Conservation (phyloP, 2,888 invertebrate species). For the Hirudinaria manillensis region DNA sequence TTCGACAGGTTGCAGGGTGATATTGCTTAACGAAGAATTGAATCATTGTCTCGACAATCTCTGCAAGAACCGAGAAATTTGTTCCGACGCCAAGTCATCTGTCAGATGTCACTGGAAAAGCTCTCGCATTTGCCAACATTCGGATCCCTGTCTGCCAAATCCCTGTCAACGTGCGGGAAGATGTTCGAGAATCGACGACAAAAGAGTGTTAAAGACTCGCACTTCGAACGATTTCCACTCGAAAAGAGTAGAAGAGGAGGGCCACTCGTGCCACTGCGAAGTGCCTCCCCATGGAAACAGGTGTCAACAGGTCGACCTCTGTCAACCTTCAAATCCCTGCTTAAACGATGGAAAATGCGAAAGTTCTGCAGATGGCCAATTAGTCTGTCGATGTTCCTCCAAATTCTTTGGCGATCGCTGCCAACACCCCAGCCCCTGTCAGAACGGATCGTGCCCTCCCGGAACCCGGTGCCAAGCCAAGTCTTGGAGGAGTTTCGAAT, state of each 20-base stretch:
- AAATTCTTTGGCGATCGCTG: constrained; percentile 35
- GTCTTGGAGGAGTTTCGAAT: not conserved
- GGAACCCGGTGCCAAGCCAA: constrained; percentile 22
- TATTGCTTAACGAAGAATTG: no score
- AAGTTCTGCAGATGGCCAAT: constrained; percentile 21
- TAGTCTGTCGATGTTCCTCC: constrained; percentile 35
- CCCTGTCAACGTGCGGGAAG: constrained; percentile 38
- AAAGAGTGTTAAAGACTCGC: not conserved
- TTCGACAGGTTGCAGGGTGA: no score
- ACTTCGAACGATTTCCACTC: not conserved
- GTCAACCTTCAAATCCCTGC: constrained; percentile 37
- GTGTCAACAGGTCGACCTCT: constrained; percentile 45
- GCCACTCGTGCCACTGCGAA: constrained; percentile 43
- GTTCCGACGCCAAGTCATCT: not conserved
- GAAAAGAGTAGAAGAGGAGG: not conserved
- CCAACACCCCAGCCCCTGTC: constrained; percentile 35
- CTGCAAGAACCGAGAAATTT: not conserved
- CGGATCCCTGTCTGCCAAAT: constrained; percentile 32
- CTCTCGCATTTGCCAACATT: constrained; percentile 36
- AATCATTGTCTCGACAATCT: no score
- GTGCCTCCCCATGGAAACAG: constrained; percentile 44
- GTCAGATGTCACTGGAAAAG: constrained; percentile 35
- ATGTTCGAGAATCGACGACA: constrained; percentile 8
- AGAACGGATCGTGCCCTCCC: constrained; percentile 33
- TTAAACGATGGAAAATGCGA: not conserved